Conservation (phyloP, 2,797 vertebrate genomes). For the Aviceda cuculoides region DNA sequence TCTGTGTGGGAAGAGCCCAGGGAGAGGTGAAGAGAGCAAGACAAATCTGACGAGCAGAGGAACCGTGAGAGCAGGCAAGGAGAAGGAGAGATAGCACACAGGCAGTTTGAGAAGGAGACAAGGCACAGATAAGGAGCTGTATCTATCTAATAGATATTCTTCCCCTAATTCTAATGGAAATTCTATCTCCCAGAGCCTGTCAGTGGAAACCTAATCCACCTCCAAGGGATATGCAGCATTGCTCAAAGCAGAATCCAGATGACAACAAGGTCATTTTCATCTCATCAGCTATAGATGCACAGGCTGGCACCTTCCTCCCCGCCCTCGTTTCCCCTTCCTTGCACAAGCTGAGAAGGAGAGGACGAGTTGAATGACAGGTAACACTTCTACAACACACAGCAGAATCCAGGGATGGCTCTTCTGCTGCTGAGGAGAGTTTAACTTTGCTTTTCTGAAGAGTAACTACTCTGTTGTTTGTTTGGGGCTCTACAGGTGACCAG, state of each 20-base stretch:
- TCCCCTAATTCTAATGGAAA: conserved; percentile 50
- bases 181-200: conserved; percentile 16
- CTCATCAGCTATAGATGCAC: not conserved
- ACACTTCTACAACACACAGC: not conserved
- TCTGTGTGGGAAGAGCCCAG: conserved; percentile 31
- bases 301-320: not conserved
- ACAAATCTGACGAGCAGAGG: conserved; percentile 9
- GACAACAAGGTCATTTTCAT: conserved; percentile 20
- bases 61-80: not conserved
- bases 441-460: not conserved
- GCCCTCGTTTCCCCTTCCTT: not conserved
- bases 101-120: not conserved
- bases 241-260: not conserved
- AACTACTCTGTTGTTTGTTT: not conserved
- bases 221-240: not conserved
- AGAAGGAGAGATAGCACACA: conserved; percentile 40
- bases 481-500: not conserved
- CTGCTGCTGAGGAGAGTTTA: not conserved
- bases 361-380: not conserved
- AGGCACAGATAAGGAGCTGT: conserved; percentile 30
- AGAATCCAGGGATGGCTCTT: not conserved
- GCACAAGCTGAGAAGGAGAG: not conserved
- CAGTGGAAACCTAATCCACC: conserved; percentile 40
- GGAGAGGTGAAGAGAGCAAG: conserved; percentile 45
- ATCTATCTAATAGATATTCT: conserved; percentile 54